Percentiles rank a stretch among this genome's conserved stretches.
Evolutionary conservation across 2,113 vertebrate species (phyloP).

Genomic region (Menidia beryllina): DNA sequence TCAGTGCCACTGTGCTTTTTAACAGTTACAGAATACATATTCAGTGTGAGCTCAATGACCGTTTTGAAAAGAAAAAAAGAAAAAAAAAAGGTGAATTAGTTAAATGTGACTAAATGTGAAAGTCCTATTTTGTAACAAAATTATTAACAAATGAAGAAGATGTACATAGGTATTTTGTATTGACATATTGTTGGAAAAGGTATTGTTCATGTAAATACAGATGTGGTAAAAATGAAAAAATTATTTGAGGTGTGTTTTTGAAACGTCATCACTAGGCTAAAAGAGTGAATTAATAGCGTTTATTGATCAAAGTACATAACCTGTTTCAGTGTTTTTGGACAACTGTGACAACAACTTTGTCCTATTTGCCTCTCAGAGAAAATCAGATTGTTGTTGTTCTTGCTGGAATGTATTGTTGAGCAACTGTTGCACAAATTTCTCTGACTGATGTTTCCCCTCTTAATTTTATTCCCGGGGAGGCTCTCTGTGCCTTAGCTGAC

Average conservation of each 20-base stretch:
- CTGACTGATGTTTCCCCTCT: constrained; percentile 76
- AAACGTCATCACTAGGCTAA: constrained; percentile 56
- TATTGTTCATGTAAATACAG: constrained; percentile 79
- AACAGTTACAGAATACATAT: constrained; percentile 37
- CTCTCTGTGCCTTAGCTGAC: constrained; percentile 96
- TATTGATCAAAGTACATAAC: constrained; percentile 83
- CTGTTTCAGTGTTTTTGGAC: constrained; percentile 71
- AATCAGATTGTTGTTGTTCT: constrained; percentile 88
- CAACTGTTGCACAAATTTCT: constrained; percentile 90
- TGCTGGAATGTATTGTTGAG: constrained; percentile 91
- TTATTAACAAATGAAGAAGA: constrained; percentile 74
- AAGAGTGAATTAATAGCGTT: constrained; percentile 68
- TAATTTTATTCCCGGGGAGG: constrained; percentile 69
- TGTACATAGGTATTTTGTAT: constrained; percentile 90
- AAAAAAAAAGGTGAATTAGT: constrained; percentile 58
- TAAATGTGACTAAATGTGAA: constrained; percentile 76
- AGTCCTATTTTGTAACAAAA: constrained; percentile 94
- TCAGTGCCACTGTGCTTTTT: constrained; percentile 50
- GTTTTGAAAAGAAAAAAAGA: too few relatives aligned
- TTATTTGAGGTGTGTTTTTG: constrained; percentile 37
- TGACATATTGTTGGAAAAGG: constrained; percentile 69
- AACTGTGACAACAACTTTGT: constrained; percentile 61
- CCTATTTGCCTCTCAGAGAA: constrained; percentile 79
- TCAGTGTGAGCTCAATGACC: constrained; percentile 51
- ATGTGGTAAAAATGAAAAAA: constrained; percentile 66